Percentiles rank a stretch among this genome's conserved stretches.
phyloP scores from a whole-genome alignment of 2,797 vertebrate genomes.

The Acipenser oxyrinchus region DNA sequence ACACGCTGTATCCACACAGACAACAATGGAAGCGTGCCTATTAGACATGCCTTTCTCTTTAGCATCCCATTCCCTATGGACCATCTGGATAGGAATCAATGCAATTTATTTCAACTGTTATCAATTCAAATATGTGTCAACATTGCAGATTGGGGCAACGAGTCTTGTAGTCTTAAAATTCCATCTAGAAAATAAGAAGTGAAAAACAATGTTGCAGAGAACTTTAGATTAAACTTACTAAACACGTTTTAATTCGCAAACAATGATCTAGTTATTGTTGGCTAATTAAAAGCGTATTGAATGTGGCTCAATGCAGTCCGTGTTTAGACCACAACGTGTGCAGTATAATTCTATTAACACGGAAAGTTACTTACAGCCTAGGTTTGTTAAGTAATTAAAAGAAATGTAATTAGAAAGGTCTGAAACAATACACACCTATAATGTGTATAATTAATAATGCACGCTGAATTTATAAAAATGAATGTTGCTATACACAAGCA shows the following conservation, averaged over 20 bases:
- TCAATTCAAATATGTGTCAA: slow-evolving; percentile 11
- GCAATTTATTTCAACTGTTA: slow-evolving; percentile 19
- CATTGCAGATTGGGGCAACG: slow-evolving; percentile 3
- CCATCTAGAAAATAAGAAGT: too few relatives aligned
- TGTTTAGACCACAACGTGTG: too few relatives aligned
- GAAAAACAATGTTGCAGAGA: background rate
- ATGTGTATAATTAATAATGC: too few relatives aligned
- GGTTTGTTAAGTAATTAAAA: too few relatives aligned
- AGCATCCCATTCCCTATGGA: slow-evolving; percentile 49
- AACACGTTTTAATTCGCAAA: background rate
- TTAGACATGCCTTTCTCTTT: slow-evolving; percentile 53
- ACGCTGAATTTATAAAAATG: too few relatives aligned
- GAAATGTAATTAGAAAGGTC: too few relatives aligned
- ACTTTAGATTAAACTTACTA: background rate
- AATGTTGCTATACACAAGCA: too few relatives aligned
- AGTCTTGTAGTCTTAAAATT: too few relatives aligned
- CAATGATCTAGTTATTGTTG: background rate
- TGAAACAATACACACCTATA: too few relatives aligned
- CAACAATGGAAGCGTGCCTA: slow-evolving; percentile 75
- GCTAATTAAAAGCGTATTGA: slow-evolving; percentile 2
- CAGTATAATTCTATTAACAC: too few relatives aligned
- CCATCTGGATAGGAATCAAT: slow-evolving; percentile 51
- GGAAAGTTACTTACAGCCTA: too few relatives aligned
- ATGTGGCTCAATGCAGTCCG: background rate
- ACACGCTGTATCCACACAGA: slow-evolving; percentile 47